Base-by-base conservation (phyloP, 2,113 vertebrate species). In the Nematolebias whitei region DNA sequence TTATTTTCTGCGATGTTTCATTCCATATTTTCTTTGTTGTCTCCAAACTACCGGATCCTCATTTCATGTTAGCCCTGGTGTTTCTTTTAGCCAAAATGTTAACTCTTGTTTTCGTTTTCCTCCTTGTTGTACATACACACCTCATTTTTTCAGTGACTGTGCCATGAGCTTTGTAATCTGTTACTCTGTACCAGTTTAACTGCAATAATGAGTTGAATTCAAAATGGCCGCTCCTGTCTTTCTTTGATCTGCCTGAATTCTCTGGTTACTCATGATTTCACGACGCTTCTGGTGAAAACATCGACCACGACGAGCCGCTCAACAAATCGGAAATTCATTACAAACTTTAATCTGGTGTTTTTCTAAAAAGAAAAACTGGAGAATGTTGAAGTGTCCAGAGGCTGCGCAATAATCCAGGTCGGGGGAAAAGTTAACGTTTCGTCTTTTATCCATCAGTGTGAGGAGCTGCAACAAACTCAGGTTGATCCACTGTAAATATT, bases 151-250 rank as follows among this genome's bases (percentile, higher is more conserved):
- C 81, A 80, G 82, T 85, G 82, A 87, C 80, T 87, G 79, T 88
- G 85, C 84, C 85, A 88, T 85, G 87, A 85, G 84, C 80, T 88
- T 85, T 87, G 85, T 89, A 87, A 85, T 88, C 78, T 81, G 82
- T 79, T 90, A 85, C 82, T 87, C 78, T 89, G 84, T 90, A 88
- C 87, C 80, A 85, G 83, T 85, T 91, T 88, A 85, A 85, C 85
- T 90, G 88, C 85, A 89, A 88, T 88, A 86, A 88, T 84, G 82
- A 87, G 86, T 84, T 89, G 80, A 88, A 86, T 91, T 86, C 68
- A 80, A 87, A 86, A 80, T 23, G 24, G 70, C 68, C 74, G 53
- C 66, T 75, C 44, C 53, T 88, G 86, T 90, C 81, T 68, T 78
- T 80, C 79, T 54, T 53, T 26, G 41, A 11, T 16, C 9, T 26